Conservation (phyloP, 2,113 vertebrate species). For the Oplegnathus fasciatus region DNA sequence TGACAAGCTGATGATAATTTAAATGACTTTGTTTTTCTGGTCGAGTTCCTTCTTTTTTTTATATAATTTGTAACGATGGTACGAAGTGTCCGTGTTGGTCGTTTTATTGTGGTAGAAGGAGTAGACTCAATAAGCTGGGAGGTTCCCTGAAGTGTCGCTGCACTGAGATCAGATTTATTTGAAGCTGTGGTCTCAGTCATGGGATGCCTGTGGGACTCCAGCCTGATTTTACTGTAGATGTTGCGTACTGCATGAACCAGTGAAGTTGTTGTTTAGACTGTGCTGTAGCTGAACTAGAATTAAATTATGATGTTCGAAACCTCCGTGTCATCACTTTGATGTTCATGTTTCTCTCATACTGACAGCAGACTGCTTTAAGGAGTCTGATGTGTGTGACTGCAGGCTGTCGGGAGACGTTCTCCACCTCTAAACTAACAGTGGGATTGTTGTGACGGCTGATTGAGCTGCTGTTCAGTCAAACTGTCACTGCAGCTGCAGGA, state of each 20-base stretch:
- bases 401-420: no score
- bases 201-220: not conserved
- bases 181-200: not conserved
- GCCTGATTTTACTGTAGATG: conserved; percentile 86
- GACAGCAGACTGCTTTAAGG: not conserved
- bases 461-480: no score
- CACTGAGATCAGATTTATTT: not conserved
- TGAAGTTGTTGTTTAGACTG: conserved; percentile 88
- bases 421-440: no score
- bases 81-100: conserved; percentile 85
- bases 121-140: conserved; percentile 56
- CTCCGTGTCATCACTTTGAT: not conserved
- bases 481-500: no score
- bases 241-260: conserved; percentile 93
- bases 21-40: conserved; percentile 72
- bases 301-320: conserved; percentile 85
- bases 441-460: no score
- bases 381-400: no score
- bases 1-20: conserved; percentile 62
- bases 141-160: not conserved
- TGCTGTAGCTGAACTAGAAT: conserved; percentile 92
- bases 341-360: not conserved
- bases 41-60: conserved; percentile 82
- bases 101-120: conserved; percentile 68
- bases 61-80: conserved; percentile 75